phyloP scores from a whole-genome alignment of 2,113 vertebrate species.

The Cephalopterus ornatus region DNA sequence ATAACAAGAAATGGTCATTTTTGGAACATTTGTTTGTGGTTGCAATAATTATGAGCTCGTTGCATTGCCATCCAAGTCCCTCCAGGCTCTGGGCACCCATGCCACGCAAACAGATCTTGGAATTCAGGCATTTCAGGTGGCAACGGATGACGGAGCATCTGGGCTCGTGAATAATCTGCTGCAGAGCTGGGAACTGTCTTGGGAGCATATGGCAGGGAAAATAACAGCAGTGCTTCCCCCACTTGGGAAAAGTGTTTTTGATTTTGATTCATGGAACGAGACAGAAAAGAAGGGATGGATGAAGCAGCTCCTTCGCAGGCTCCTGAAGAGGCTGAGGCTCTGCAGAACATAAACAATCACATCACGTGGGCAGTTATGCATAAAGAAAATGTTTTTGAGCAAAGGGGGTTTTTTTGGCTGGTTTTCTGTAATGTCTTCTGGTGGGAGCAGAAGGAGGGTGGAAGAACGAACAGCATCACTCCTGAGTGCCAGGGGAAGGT shows the following conservation, averaged over 20 bases:
- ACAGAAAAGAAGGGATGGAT: not conserved
- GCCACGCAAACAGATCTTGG: not conserved
- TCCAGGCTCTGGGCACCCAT: conserved; percentile 19
- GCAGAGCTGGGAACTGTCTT: conserved; percentile 36
- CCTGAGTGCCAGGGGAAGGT: not conserved
- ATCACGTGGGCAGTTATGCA: not conserved
- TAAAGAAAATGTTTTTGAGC: not conserved
- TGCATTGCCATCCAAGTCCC: conserved; percentile 30
- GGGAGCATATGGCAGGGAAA: conserved; percentile 58
- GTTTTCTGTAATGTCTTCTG: not conserved
- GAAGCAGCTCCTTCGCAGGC: not conserved
- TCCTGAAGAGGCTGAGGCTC: conserved; percentile 17
- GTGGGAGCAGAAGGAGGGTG: not conserved
- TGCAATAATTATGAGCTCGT: not conserved
- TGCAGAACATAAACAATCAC: conserved; percentile 16
- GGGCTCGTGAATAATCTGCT: not conserved
- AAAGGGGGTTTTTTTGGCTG: not conserved
- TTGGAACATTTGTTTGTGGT: not conserved
- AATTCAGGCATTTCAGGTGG: conserved; percentile 23
- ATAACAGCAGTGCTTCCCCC: conserved; percentile 50
- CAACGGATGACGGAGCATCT: conserved; percentile 17
- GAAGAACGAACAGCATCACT: not conserved
- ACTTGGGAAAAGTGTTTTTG: conserved; percentile 12
- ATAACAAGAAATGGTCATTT: not conserved
- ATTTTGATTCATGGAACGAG: not conserved